These are phyloP conservation scores for Bettongia penicillata DNA, from an alignment of 2,113 vertebrate genomes.

Conservation along the genomic window DNA sequence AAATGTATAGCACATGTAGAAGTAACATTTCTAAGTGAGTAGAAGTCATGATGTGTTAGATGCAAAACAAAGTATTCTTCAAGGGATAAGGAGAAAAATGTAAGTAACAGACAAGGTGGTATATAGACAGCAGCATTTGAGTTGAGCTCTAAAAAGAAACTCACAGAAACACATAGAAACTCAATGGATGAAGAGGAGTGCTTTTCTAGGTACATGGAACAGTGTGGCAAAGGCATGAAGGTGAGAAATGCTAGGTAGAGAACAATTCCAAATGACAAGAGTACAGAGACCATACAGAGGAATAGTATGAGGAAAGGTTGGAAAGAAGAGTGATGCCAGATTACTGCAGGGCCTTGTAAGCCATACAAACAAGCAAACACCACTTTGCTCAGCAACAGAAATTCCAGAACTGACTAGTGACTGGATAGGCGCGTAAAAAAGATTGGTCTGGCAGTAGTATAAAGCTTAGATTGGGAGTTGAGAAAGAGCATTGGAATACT, in stretches of 20 bases:
- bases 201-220: not conserved
- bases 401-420: not conserved
- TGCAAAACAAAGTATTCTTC: not conserved
- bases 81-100: not conserved
- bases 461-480: not conserved
- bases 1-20: not conserved
- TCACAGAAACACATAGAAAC: not conserved
- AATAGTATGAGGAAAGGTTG: not conserved
- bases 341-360: not conserved
- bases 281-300: not conserved
- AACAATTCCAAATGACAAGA: not conserved
- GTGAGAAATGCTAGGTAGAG: not conserved
- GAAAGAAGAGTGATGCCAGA: not conserved
- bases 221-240: not conserved
- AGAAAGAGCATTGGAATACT: not conserved
- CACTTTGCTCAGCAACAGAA: not conserved
- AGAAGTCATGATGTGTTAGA: not conserved
- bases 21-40: not conserved
- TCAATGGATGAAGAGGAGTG: not conserved
- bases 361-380: not conserved
- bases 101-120: not conserved
- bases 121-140: not conserved
- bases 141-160: not conserved
- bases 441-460: not conserved
- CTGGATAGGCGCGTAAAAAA: not conserved